Conservation (phyloP, 2,113 vertebrate species). For the Caracal caracal region DNA sequence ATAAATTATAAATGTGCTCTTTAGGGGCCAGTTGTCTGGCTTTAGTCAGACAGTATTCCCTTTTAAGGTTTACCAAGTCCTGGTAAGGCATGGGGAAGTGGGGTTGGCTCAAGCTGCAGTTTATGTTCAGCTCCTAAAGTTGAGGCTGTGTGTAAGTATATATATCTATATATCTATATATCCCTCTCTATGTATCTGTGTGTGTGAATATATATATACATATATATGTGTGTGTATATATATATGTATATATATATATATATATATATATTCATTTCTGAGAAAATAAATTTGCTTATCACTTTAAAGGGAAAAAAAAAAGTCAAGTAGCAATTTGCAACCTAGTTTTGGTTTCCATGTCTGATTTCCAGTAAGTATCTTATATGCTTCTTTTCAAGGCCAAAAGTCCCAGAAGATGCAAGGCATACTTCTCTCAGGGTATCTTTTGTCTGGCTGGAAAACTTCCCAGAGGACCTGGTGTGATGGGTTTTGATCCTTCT, state of each 20-base stretch:
- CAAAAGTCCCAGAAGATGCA: neutral
- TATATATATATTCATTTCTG: neutral
- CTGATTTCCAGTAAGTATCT: constrained; percentile 19
- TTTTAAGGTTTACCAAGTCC: constrained; percentile 70
- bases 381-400: constrained; percentile 11
- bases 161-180: too few relatives aligned
- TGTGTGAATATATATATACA: too few relatives aligned
- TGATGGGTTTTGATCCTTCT: neutral
- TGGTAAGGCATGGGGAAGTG: constrained; percentile 60
- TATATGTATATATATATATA: too few relatives aligned
- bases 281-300: constrained; percentile 59
- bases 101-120: constrained; percentile 47
- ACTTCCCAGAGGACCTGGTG: neutral
- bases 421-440: neutral
- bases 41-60: constrained; percentile 76
- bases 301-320: constrained; percentile 62
- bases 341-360: constrained; percentile 49
- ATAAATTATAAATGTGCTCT: constrained; percentile 82
- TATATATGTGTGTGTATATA: too few relatives aligned
- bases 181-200: neutral
- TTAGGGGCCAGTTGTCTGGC: constrained; percentile 80
- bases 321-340: constrained; percentile 17
- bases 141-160: neutral
- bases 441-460: neutral
- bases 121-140: constrained; percentile 44